These are phyloP conservation scores for Antitype chi DNA, from an alignment of 2,888 invertebrate species.

Conservation along the genomic window DNA sequence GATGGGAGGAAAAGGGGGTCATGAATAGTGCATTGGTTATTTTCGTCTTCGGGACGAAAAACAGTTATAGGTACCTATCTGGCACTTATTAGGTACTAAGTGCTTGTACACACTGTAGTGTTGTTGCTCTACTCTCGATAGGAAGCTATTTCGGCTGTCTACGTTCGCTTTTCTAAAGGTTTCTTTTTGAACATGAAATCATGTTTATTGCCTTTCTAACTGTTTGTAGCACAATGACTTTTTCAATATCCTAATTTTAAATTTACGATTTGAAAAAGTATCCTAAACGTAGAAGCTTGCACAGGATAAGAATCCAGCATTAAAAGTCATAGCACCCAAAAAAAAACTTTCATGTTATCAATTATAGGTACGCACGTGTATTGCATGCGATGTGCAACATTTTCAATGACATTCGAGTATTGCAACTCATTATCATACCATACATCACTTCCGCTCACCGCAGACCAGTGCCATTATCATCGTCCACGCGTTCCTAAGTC, in stretches of 20 bases:
- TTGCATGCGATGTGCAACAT: neutral
- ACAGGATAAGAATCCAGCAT: neutral
- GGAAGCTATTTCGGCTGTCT: neutral
- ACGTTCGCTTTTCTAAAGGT: neutral
- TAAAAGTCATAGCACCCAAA: neutral
- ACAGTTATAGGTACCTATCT: neutral
- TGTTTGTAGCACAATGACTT: neutral
- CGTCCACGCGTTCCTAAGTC: neutral
- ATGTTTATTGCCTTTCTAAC: neutral
- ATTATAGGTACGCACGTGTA: no score
- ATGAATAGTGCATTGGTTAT: neutral
- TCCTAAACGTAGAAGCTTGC: neutral
- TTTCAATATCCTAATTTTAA: neutral
- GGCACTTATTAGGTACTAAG: neutral
- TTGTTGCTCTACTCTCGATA: neutral
- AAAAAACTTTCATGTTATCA: neutral
- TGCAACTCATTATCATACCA: conserved; percentile 3
- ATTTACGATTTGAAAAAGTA: neutral
- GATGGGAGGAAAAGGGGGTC: conserved; percentile 13
- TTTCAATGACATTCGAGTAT: neutral
- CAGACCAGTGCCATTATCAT: conserved; percentile 33
- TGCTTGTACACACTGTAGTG: conserved; percentile 18
- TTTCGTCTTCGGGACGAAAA: neutral
- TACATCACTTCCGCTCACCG: conserved; percentile 48
- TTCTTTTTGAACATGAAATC: neutral